Percentiles rank a stretch among this genome's conserved stretches.
These are phyloP conservation scores for Drosophila borborema DNA, from an alignment of 2,888 invertebrate species.

Conservation along the genomic window DNA sequence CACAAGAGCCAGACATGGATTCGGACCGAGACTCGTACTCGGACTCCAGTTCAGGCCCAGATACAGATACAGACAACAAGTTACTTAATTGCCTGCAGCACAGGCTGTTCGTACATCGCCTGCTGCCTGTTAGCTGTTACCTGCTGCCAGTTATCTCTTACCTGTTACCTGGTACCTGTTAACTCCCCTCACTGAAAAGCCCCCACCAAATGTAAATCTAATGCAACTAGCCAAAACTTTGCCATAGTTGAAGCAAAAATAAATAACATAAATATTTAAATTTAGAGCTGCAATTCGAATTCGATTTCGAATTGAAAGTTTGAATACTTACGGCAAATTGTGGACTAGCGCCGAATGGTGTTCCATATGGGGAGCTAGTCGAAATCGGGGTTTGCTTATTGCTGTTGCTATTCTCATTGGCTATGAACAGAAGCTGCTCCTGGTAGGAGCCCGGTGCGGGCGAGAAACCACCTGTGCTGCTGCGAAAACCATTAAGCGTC, in stretches of 20 bases:
- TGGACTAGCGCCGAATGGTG: constrained; percentile 71
- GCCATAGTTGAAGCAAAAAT: constrained; percentile 3
- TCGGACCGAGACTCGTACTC: constrained; percentile 2
- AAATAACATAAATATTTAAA: constrained; percentile 40
- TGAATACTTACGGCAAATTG: constrained; percentile 66
- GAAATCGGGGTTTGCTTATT: constrained; percentile 50
- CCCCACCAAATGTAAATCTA: constrained; percentile 47
- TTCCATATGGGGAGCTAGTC: constrained; percentile 48
- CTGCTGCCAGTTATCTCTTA: constrained; percentile 19
- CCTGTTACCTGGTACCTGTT: constrained; percentile 17
- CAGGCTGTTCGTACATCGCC: constrained; percentile 20
- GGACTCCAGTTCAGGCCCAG: neutral
- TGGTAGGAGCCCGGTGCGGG: constrained; percentile 82
- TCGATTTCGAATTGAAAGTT: constrained; percentile 16
- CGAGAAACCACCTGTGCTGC: constrained; percentile 50
- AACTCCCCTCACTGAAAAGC: constrained; percentile 10
- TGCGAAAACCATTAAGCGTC: constrained; percentile 50
- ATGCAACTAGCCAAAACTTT: constrained; percentile 29
- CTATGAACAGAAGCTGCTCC: constrained; percentile 83
- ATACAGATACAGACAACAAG: constrained; percentile 35
- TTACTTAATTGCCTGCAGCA: constrained; percentile 64
- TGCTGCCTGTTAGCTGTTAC: constrained; percentile 14
- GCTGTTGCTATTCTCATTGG: constrained; percentile 68
- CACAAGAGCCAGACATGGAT: constrained; percentile 14
- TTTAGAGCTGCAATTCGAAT: constrained; percentile 10